A percentile compares a stretch with the other conserved stretches of the same genome.
Evolutionary conservation across 2,113 vertebrate genomes (phyloP).

Genomic region (Rattus rattus): DNA sequence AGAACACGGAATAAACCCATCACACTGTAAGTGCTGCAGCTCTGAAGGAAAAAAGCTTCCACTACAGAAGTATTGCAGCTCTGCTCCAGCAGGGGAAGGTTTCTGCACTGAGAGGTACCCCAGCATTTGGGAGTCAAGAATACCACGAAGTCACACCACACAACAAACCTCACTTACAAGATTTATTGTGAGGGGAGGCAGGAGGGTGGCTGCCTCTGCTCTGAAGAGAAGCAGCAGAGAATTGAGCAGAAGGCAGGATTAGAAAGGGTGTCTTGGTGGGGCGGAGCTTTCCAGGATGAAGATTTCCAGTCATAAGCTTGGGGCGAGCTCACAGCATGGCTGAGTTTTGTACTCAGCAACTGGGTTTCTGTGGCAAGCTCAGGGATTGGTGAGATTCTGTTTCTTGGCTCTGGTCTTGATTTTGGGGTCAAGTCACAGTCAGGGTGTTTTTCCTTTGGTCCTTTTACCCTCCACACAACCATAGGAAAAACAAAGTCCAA

Average conservation of each 20-base stretch:
- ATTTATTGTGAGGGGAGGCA: neutral
- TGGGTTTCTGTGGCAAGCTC: too few species aligned
- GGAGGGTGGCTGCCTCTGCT: neutral
- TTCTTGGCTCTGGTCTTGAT: neutral
- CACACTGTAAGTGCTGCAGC: neutral
- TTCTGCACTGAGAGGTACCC: neutral
- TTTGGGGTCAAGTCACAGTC: neutral
- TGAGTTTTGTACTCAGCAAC: neutral
- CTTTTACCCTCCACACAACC: neutral
- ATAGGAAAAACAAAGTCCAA: neutral
- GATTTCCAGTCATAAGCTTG: neutral
- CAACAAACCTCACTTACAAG: neutral
- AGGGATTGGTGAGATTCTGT: too few species aligned
- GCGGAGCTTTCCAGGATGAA: neutral
- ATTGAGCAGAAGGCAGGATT: neutral
- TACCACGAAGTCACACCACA: neutral
- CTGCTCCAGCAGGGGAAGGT: neutral
- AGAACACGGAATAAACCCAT: neutral
- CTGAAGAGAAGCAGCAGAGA: neutral
- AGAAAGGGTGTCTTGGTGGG: neutral
- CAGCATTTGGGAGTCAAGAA: neutral
- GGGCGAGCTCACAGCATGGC: neutral
- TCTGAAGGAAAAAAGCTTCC: neutral
- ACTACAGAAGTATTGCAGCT: neutral
- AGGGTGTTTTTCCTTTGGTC: too few species aligned